These are phyloP conservation scores for Anoplolepis gracilipes DNA, from an alignment of 1,140 invertebrate genomes.

Conservation along the genomic window DNA sequence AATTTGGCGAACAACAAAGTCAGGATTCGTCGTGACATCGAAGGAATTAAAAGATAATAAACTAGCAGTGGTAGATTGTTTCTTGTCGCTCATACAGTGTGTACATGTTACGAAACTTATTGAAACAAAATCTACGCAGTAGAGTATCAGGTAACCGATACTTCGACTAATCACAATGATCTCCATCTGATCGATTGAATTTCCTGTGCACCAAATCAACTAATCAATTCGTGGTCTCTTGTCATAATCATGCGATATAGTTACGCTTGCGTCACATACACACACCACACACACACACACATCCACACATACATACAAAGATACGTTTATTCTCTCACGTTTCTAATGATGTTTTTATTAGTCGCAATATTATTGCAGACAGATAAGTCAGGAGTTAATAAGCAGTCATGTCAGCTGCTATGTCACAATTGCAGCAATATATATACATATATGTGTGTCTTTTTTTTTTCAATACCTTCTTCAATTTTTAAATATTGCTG, in stretches of 20 bases:
- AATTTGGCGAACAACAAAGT: neutral
- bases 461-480: neutral
- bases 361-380: slow-evolving; percentile 45
- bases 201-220: slow-evolving; percentile 28
- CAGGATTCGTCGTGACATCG: neutral
- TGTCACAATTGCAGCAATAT: slow-evolving; percentile 48
- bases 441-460: neutral
- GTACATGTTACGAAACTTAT: neutral
- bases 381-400: slow-evolving; percentile 2
- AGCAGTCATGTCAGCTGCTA: slow-evolving; percentile 27
- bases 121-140: neutral
- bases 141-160: slow-evolving; percentile 4
- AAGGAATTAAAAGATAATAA: neutral
- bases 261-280: slow-evolving; percentile 10
- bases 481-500: neutral
- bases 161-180: slow-evolving; percentile 7
- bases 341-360: slow-evolving; percentile 63
- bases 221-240: slow-evolving; percentile 44
- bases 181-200: neutral
- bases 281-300: neutral
- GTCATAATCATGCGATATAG: slow-evolving; percentile 32
- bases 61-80: neutral
- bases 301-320: neutral
- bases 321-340: neutral
- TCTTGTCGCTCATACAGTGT: neutral